Evolutionary conservation across 2,888 invertebrate genomes (phyloP), one percentile per base, ranked within the genome.

Genomic region (Parnassius smintheus): DNA sequence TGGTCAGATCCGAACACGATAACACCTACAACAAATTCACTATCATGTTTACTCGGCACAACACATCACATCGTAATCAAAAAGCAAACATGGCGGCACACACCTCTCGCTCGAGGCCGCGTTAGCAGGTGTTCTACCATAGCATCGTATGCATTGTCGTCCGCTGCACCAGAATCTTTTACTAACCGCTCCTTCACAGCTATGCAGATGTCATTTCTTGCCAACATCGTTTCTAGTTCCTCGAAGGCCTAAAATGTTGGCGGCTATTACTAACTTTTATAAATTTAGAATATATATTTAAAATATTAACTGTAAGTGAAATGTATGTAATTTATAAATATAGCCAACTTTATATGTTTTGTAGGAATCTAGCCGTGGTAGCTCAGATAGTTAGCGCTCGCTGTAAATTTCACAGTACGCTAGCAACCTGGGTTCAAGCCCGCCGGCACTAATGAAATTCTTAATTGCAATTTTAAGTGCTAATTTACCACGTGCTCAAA

Each of bases 1-100:
- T 98, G 98, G 86, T 98, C 98, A 0, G 98, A 98, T 0, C 97
- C 98, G 83, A 98, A 98, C 73, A 98, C 96, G 66, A 98, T 98
- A 59, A 97, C 98, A 60, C 98, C 98, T 98, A 91, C 2, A 80
- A 59, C 82, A 50, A 48, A 41, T 53, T 1, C 3, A 4, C 9
- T 41, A 9, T 41, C n/a, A 12, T 52, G 46, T 35, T 35, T 7
- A 4, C 4, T 35, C 7, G 52, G 42, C 22, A 44, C 51, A 25
- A 25, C 35, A 13, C 4, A 53, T 58, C 10, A 22, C 50, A 1
- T 18, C 18, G 3, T 13, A 42, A 35, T 42, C 46, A 49, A 7
- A 1, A 22, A 42, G 56, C 58, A 53, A 35, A 13, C 11, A 42
- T 11, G 44, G 9, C 11, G 11, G 49, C 4, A 41, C 54, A 35